These are phyloP conservation scores for Nixonia krombeini DNA, from an alignment of 1,140 invertebrate species.

Conservation along the genomic window DNA sequence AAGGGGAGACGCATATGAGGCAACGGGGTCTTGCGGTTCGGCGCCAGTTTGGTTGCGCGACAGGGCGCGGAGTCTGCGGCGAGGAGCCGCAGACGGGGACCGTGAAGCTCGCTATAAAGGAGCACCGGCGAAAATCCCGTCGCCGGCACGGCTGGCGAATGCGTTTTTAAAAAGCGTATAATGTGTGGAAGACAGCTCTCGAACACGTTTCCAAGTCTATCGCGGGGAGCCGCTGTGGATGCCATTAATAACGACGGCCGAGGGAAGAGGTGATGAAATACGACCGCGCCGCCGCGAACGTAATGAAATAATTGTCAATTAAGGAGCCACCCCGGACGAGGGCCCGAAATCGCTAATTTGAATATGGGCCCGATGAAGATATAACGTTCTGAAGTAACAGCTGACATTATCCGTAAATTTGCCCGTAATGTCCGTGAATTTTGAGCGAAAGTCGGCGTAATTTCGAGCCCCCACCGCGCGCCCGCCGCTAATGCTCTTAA, in stretches of 20 bases:
- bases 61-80: constrained; percentile 34
- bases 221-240: too few relatives aligned
- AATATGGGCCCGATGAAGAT: constrained; percentile 14
- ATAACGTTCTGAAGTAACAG: constrained; percentile 31
- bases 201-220: constrained; percentile 10
- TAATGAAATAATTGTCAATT: too few relatives aligned
- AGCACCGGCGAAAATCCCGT: constrained; percentile 23
- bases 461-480: constrained; percentile 35
- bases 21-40: constrained; percentile 39
- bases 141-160: neutral
- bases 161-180: constrained; percentile 14
- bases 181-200: constrained; percentile 4
- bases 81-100: constrained; percentile 38
- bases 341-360: constrained; percentile 19
- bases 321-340: too few relatives aligned
- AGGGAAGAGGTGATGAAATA: too few relatives aligned
- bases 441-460: constrained; percentile 31
- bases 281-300: neutral
- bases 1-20: too few relatives aligned
- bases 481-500: constrained; percentile 28
- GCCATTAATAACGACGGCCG: too few relatives aligned
- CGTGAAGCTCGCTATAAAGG: constrained; percentile 21
- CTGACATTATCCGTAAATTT: constrained; percentile 33
- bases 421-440: constrained; percentile 31
- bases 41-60: constrained; percentile 44